Percentiles rank a stretch among this genome's conserved stretches.
phyloP scores from a whole-genome alignment of 2,888 invertebrate genomes.

The Amorpha juglandis region DNA sequence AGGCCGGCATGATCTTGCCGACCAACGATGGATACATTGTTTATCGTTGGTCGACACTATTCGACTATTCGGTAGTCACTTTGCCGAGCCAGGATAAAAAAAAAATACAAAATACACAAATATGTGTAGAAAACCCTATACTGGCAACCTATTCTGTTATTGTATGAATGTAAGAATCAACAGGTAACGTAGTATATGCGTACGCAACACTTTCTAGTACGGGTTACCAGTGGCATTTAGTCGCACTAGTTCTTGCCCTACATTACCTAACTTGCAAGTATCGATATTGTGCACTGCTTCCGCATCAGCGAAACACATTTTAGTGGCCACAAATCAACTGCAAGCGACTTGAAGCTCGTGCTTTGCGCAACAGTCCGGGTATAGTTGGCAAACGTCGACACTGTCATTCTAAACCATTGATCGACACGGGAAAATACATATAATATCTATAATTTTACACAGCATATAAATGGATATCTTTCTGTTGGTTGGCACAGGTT shows the following conservation, averaged over 20 bases:
- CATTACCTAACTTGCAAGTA: conserved; percentile 49
- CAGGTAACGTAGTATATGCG: not conserved
- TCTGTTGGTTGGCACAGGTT: not conserved
- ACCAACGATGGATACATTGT: no score
- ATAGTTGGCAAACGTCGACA: conserved; percentile 29
- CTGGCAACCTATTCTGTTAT: not conserved
- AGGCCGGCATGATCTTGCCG: no score
- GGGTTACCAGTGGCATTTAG: conserved; percentile 44
- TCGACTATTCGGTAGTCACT: no score
- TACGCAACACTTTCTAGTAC: conserved; percentile 23
- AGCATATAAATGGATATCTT: not conserved
- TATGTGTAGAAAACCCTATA: not conserved
- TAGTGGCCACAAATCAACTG: conserved; percentile 51
- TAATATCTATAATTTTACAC: not conserved
- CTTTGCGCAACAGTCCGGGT: conserved; percentile 43
- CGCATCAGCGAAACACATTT: conserved; percentile 48
- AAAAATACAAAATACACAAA: not conserved
- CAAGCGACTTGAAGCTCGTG: conserved; percentile 43
- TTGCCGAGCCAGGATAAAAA: no score
- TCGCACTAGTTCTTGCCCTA: conserved; percentile 47
- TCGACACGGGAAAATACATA: not conserved
- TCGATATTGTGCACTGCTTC: conserved; percentile 42
- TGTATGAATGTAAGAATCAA: conserved; percentile 3
- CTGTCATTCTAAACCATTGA: conserved; percentile 20
- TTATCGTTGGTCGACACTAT: no score